Percentiles rank a stretch among this genome's conserved stretches.
Evolutionary conservation across 2,888 invertebrate species (phyloP).

Genomic region (Dryomyza anilis): DNA sequence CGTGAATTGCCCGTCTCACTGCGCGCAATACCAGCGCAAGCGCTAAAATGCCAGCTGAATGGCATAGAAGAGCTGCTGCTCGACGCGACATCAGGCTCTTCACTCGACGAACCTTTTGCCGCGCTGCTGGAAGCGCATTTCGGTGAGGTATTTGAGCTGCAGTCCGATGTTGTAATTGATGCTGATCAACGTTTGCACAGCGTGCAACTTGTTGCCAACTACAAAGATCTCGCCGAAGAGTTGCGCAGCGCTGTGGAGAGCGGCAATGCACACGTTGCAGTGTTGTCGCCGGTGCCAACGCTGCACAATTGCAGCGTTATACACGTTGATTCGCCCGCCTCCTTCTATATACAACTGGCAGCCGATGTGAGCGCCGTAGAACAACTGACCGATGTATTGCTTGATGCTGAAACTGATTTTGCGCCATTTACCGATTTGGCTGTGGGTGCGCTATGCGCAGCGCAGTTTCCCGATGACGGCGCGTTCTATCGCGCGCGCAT

Average conservation of each 20-base stretch:
- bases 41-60: slow-evolving; percentile 48
- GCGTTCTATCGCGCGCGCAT: slow-evolving; percentile 91
- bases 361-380: slow-evolving; percentile 57
- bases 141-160: slow-evolving; percentile 67
- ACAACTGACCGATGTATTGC: slow-evolving; percentile 51
- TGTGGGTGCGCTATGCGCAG: slow-evolving; percentile 71
- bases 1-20: slow-evolving; percentile 67
- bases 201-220: slow-evolving; percentile 67
- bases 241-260: slow-evolving; percentile 49
- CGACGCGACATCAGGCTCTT: slow-evolving; percentile 35
- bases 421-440: slow-evolving; percentile 41
- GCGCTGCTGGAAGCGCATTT: slow-evolving; percentile 64
- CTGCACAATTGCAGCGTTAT: slow-evolving; percentile 69
- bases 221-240: slow-evolving; percentile 63
- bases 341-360: slow-evolving; percentile 75
- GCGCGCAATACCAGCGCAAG: slow-evolving; percentile 56
- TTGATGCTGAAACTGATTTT: slow-evolving; percentile 52
- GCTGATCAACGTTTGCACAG: slow-evolving; percentile 63
- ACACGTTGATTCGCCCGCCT: slow-evolving; percentile 70
- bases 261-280: slow-evolving; percentile 39
- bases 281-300: slow-evolving; percentile 57
- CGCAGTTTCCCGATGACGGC: slow-evolving; percentile 80
- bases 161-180: slow-evolving; percentile 63
- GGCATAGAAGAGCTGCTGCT: no score
- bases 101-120: slow-evolving; percentile 50